Conservation (phyloP, 1,140 invertebrate species). For the Tetragnatha versicolor region DNA sequence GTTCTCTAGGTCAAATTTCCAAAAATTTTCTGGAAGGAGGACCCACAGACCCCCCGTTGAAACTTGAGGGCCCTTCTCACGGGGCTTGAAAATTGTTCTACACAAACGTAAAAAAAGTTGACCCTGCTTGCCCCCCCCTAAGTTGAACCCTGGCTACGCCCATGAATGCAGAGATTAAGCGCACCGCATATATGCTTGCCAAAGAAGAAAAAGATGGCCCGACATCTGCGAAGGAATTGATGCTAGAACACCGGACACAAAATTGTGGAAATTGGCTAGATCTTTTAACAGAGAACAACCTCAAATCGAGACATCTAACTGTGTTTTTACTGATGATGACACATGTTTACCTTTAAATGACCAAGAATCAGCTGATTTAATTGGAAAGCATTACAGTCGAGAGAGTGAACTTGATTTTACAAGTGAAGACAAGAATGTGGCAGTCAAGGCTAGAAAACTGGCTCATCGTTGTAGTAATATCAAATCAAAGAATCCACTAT, state of each 20-base stretch:
- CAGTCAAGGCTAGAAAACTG: not conserved
- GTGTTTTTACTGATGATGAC: not conserved
- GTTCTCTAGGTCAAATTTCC: no score
- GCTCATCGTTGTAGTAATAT: not conserved
- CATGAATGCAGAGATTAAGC: not conserved
- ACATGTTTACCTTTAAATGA: not conserved
- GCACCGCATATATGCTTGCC: not conserved
- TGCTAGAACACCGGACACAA: not conserved
- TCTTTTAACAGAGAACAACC: slow-evolving; percentile 1
- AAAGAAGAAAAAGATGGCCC: not conserved
- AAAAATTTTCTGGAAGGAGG: no score
- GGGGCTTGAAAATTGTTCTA: no score
- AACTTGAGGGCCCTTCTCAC: no score
- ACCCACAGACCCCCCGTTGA: no score
- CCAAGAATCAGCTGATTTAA: not conserved
- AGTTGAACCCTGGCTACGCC: no score
- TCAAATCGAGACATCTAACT: not conserved
- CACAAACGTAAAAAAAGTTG: no score
- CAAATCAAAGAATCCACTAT: not conserved
- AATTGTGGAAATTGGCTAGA: not conserved
- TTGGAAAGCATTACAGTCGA: not conserved
- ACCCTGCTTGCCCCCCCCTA: no score
- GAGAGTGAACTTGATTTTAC: not conserved
- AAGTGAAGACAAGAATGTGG: not conserved
- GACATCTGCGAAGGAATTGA: not conserved